Base-by-base conservation (phyloP, 2,113 vertebrate species). In the Tursiops truncatus region DNA sequence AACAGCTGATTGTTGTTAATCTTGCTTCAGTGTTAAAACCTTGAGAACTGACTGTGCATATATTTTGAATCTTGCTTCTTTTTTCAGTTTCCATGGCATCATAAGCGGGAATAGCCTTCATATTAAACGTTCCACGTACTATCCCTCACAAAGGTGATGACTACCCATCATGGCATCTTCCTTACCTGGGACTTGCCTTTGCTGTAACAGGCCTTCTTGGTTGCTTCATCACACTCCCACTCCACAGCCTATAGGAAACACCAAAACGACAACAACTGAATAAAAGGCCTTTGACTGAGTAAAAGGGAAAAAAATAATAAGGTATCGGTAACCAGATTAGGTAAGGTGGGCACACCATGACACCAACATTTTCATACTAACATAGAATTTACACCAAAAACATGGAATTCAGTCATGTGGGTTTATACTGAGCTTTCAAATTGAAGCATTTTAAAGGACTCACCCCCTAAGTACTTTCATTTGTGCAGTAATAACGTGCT, bases 101-200 rank as follows among this genome's bases (percentile, higher is more conserved):
- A 2, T 2, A 8, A 17, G 14, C 53, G 50, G 62, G 56, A 60
- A 41, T 0, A 28, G 17, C 28, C 41, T 81, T 68, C 23, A 0
- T 3, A 21, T 6, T 33, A 20, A 33, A 31, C 0, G 0, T 12
- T 71, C 36, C 36, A 5, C 1, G 6, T 4, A 5, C 5, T n/a
- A 4, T 17, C 63, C 65, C 70, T 93, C 68, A 53, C 33, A n/a
- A 4, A 38, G 71, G 67, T 25, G 12, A 17, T 62, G 76, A 47
- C 95, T 17, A 0, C 77, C 9, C 85, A 1, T 1, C 0, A 3
- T 21, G 0, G 0, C 0, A 0, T 0, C 6, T 8, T 3, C 94
- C 99, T 99, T 98, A 99, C 99, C 99, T 99, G 99, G 23, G 99
- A 99, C 95, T 99, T 99, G 53, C 99, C 99, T 56, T 99, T 99